Conservation (phyloP, 1,140 invertebrate genomes). For the Pantala flavescens region DNA sequence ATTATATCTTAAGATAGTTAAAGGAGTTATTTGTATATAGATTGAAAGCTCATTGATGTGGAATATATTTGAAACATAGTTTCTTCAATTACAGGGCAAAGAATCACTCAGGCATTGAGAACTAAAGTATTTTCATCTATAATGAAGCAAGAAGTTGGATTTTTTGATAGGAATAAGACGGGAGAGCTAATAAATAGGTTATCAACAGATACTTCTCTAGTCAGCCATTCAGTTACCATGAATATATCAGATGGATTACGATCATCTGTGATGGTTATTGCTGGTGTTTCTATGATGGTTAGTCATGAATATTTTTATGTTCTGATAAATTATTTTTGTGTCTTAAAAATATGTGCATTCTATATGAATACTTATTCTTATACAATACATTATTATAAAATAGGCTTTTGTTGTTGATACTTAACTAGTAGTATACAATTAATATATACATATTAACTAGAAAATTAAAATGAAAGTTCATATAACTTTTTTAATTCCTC, state of each 20-base stretch:
- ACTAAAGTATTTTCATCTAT: slow-evolving; percentile 74
- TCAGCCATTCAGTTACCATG: slow-evolving; percentile 82
- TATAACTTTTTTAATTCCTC: no score
- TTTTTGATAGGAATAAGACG: slow-evolving; percentile 87
- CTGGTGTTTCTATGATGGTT: slow-evolving; percentile 91
- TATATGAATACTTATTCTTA: no score
- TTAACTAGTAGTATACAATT: no score
- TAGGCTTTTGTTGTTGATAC: no score
- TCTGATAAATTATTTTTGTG: slow-evolving; percentile 13
- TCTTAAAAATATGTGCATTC: background rate
- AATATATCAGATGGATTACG: slow-evolving; percentile 91
- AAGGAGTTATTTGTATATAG: no score
- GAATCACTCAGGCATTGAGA: slow-evolving; percentile 74
- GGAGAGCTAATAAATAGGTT: slow-evolving; percentile 92
- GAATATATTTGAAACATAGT: no score
- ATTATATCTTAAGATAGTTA: no score
- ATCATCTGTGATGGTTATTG: slow-evolving; percentile 69
- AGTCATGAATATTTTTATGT: slow-evolving; percentile 23
- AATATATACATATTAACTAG: no score
- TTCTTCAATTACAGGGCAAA: slow-evolving; percentile 49
- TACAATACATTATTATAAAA: no score
- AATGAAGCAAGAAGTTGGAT: slow-evolving; percentile 80
- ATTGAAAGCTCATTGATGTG: no score
- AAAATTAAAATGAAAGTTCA: no score
- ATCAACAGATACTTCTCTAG: slow-evolving; percentile 78